Evolutionary conservation across 2,797 vertebrate species (phyloP), one percentile per base, ranked within the genome.

Genomic region (Taeniopygia guttata): DNA sequence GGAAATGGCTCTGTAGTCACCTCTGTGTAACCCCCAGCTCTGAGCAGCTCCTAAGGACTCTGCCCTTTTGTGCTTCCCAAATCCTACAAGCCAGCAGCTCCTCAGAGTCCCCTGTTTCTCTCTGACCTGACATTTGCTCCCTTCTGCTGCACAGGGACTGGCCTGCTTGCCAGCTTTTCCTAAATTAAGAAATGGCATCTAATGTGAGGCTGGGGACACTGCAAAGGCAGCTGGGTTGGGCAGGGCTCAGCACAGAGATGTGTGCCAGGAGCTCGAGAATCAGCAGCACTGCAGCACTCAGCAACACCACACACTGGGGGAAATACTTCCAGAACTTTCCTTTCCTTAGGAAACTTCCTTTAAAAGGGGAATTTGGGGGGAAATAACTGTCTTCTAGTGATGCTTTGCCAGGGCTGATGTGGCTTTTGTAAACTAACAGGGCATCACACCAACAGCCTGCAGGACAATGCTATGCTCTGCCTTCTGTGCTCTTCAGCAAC

Each of bases 271-370:
- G 38, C 27, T 29, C 7, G 7, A 2, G 5, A 17, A 43, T 0
- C 2, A 26, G 0, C 0, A 12, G 30, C 2, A 1, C 25, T 6
- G 7, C 42, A 59, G n/a, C 15, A 22, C 36, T 45, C 36, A 38
- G 62, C 36, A 43, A 1, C 62, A 11, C 19, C 18, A 5, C 13
- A 7, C 5, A 5, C 9, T 8, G 16, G 11, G n/a, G n/a, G n/a
- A 54, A 52, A 30, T 5, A 7, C 20, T 62, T 46, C 36, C 55
- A 84, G 32, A 49, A 20, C 25, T 21, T 51, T 4, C 4, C 11
- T 48, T 48, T 20, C 34, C 55, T 4, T 14, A 45, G 36, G 38
- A 73, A 76, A 30, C 26, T 26, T 59, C 16, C 10, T 84, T 68
- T 40, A 16, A 52, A 52, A 82, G 27, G 23, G 55, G 72, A 14